These are phyloP conservation scores for Selenia dentaria DNA, from an alignment of 2,888 invertebrate genomes.

Conservation along the genomic window DNA sequence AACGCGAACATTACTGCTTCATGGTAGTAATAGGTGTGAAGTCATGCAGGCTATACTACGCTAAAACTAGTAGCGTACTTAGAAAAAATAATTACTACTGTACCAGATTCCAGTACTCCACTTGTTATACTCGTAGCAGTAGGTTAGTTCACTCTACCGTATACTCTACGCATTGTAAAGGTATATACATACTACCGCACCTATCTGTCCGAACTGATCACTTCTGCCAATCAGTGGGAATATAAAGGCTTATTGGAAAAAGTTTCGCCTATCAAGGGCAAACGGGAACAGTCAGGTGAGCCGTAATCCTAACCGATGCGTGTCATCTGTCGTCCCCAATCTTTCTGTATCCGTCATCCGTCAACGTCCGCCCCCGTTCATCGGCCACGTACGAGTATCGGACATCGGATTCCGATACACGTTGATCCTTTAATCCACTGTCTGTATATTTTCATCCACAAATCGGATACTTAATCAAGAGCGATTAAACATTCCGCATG, in stretches of 20 bases:
- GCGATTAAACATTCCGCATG: background rate
- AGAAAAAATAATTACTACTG: too few species aligned
- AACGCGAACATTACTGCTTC: too few species aligned
- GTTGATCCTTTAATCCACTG: conserved; percentile 31
- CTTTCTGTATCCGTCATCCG: conserved; percentile 28
- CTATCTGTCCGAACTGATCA: background rate
- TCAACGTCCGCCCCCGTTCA: conserved; percentile 22
- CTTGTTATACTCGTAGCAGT: too few species aligned
- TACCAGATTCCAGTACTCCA: too few species aligned
- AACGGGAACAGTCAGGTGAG: conserved; percentile 18
- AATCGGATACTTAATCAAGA: background rate
- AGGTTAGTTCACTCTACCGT: too few species aligned
- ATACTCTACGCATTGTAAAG: background rate
- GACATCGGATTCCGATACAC: conserved; percentile 25
- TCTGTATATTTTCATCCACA: conserved; percentile 10
- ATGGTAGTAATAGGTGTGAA: too few species aligned
- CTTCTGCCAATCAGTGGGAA: background rate
- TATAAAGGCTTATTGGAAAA: background rate
- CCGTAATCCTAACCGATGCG: conserved; percentile 28
- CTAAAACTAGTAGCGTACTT: too few species aligned
- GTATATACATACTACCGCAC: too few species aligned
- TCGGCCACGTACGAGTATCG: conserved; percentile 11
- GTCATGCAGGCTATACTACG: too few species aligned
- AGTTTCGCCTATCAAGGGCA: background rate
- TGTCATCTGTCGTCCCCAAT: conserved; percentile 27